These are phyloP conservation scores for Heterotilapia buettikoferi DNA, from an alignment of 2,113 vertebrate species.

Conservation along the genomic window DNA sequence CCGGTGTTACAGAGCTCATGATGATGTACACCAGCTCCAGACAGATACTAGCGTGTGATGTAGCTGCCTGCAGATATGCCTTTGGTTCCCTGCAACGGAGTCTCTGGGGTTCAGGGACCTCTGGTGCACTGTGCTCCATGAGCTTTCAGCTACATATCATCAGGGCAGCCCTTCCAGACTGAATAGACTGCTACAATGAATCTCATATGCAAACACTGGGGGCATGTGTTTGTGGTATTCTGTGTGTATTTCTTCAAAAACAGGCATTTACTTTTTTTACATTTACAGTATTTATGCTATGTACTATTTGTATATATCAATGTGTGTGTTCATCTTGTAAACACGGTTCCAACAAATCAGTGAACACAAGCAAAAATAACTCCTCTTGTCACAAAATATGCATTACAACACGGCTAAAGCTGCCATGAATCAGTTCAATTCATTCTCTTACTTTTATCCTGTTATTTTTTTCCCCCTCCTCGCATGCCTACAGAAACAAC, in stretches of 20 bases:
- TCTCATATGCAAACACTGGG: background rate
- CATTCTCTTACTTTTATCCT: background rate
- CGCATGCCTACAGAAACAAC: background rate
- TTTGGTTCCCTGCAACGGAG: slow-evolving; percentile 53
- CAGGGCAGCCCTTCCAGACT: slow-evolving; percentile 13
- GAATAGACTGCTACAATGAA: background rate
- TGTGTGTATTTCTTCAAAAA: background rate
- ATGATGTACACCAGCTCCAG: slow-evolving; percentile 52
- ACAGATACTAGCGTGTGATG: slow-evolving; percentile 53
- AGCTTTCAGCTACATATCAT: slow-evolving; percentile 33
- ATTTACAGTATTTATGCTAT: background rate
- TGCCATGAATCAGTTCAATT: background rate
- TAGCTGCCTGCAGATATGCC: slow-evolving; percentile 61
- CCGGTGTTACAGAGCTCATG: slow-evolving; percentile 53
- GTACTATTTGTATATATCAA: background rate
- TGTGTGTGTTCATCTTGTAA: background rate
- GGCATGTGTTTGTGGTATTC: background rate
- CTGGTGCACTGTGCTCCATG: slow-evolving; percentile 39
- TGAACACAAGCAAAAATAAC: background rate
- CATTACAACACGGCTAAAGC: background rate
- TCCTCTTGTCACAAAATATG: background rate
- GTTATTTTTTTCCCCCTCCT: background rate
- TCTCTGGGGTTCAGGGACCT: slow-evolving; percentile 61
- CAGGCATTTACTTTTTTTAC: background rate
- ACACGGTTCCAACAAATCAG: background rate